Evolutionary conservation across 2,888 invertebrate species (phyloP), one percentile per base, ranked within the genome.

Genomic region (Campopleginae sp.): DNA sequence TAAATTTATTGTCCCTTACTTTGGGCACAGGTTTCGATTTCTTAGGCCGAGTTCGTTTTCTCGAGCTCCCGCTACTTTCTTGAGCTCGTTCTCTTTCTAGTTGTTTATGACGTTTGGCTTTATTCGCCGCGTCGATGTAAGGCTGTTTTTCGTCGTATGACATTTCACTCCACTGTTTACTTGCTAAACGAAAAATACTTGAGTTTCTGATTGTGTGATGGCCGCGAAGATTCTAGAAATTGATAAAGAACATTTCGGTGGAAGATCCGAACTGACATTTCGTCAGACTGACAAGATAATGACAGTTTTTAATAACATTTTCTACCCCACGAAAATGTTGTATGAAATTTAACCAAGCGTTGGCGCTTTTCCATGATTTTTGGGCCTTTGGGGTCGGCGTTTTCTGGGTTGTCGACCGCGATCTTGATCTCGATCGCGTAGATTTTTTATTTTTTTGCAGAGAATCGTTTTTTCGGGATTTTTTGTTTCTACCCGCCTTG

Each of bases 281-380:
- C 5, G 27, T 27, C 14, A 27, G 6, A 14, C 6, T 58, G 1
- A 27, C 27, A 14, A 12, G 5, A 27, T 10, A 19, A 51, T 51
- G 19, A 51, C 1, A 58, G 27, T 14, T 58, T 58, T 27, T 12
- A 0, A 31, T 8, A 14, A 19, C n/a, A 7, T 23, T 38, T 12
- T 31, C n/a, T 54, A 92, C 92, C 89, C 89, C 79, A 42, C 90
- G 88, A 54, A 90, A 92, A 66, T 91, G 90, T 78, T 90, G 89
- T 72, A 92, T 86, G 81, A 92, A 92, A 86, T 92, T 92, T n/a
- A 92, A 54, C 76, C 92, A 92, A 27, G 92, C 89, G 86, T 92
- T 92, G 4, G 90, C 82, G 75, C 90, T 92, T 68, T 85, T 89
- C 91, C 91, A 89, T 70, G 51, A 80, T 46, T 82, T 78, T 82